A percentile compares a stretch with the other conserved stretches of the same genome.
These are phyloP conservation scores for Anguilla megastoma DNA, from an alignment of 2,797 vertebrate species.

Conservation along the genomic window DNA sequence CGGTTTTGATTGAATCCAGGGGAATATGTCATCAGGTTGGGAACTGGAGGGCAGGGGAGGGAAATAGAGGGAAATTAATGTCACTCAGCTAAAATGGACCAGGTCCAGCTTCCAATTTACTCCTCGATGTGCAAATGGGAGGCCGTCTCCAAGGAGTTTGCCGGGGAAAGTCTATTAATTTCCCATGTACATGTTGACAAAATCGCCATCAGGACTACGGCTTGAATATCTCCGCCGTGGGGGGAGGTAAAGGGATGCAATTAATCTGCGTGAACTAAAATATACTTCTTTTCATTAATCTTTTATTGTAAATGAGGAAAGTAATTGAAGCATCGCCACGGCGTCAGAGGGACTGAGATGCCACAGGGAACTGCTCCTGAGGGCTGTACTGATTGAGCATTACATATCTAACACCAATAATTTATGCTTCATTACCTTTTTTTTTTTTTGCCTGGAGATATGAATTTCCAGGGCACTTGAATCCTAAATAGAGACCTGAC, in stretches of 20 bases:
- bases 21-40: not conserved
- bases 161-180: conserved; percentile 87
- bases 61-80: conserved; percentile 66
- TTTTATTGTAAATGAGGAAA: conserved; percentile 81
- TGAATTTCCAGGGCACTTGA: conserved; percentile 69
- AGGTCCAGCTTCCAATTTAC: conserved; percentile 65
- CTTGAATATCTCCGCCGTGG: conserved; percentile 80
- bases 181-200: conserved; percentile 83
- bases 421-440: conserved; percentile 81
- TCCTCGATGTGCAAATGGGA: conserved; percentile 66
- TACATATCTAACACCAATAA: conserved; percentile 83
- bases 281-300: conserved; percentile 89
- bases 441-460: conserved; percentile 68
- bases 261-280: conserved; percentile 91
- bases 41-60: not conserved
- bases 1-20: not conserved
- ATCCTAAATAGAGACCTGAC: conserved; percentile 60
- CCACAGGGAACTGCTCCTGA: conserved; percentile 75
- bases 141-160: conserved; percentile 70
- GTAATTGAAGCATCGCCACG: conserved; percentile 79
- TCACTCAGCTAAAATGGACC: conserved; percentile 61
- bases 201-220: conserved; percentile 85
- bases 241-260: conserved; percentile 80
- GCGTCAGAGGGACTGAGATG: conserved; percentile 78
- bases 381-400: conserved; percentile 79